Percentiles rank a stretch among this genome's conserved stretches.
Evolutionary conservation across 2,888 invertebrate genomes (phyloP).

Genomic region (Dendrolimus pini): DNA sequence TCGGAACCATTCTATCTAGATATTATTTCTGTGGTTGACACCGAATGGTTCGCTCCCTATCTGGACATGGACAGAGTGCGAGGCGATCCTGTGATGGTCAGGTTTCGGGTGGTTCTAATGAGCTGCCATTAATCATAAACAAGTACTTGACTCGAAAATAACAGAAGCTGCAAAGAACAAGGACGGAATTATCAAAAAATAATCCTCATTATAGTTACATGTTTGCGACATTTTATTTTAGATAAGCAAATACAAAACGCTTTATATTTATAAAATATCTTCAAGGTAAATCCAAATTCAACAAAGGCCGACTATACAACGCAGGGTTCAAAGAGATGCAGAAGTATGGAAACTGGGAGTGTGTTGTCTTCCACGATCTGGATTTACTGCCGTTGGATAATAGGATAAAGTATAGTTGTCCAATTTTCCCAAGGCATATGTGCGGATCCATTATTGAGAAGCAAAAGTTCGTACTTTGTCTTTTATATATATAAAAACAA

Average conservation of each 20-base stretch:
- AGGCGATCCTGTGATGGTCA: no score
- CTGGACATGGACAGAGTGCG: no score
- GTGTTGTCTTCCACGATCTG: constrained; percentile 95
- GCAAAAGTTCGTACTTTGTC: constrained; percentile 15
- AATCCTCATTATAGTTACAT: no score
- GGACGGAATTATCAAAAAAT: no score
- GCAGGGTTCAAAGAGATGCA: constrained; percentile 92
- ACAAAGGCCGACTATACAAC: constrained; percentile 94
- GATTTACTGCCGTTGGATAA: constrained; percentile 93
- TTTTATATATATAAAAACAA: constrained; percentile 29
- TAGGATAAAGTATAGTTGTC: constrained; percentile 91
- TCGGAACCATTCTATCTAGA: no score
- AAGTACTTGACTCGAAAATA: no score
- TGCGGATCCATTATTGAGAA: constrained; percentile 72
- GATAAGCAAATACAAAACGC: background rate
- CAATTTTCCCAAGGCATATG: constrained; percentile 91
- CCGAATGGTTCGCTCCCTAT: no score
- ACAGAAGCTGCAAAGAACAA: no score
- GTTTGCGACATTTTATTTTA: no score
- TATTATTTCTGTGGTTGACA: no score
- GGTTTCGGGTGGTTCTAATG: no score
- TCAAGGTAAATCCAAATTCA: constrained; percentile 76
- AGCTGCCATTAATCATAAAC: no score
- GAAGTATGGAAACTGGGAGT: constrained; percentile 81
- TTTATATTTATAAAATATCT: constrained; percentile 11